Conservation (phyloP, 2,797 vertebrate genomes). For the Siniperca obscura region DNA sequence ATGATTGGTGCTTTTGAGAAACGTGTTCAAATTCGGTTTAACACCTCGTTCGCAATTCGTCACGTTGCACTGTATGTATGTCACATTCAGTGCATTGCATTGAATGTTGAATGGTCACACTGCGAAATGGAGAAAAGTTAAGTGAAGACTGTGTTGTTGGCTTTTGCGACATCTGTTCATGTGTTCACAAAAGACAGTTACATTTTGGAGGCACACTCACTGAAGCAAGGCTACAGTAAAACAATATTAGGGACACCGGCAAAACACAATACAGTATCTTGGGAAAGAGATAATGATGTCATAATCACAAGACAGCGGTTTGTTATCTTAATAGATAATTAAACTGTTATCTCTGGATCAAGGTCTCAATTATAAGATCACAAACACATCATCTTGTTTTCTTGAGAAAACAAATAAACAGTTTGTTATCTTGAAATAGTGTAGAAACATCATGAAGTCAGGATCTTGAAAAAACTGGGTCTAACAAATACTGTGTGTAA, state of each 20-base stretch:
- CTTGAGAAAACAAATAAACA: neutral
- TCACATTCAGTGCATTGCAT: neutral
- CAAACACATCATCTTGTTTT: neutral
- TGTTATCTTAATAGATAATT: neutral
- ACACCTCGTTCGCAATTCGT: neutral
- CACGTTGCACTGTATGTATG: neutral
- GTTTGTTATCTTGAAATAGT: neutral
- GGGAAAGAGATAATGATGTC: slow-evolving; percentile 9
- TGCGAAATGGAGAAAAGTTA: neutral
- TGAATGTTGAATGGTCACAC: neutral
- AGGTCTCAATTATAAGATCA: neutral
- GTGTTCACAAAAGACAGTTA: neutral
- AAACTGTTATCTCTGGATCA: neutral
- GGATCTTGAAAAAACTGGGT: neutral
- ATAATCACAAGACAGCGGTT: neutral
- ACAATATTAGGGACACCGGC: neutral
- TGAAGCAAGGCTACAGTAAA: neutral
- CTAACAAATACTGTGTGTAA: neutral
- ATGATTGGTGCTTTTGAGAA: neutral
- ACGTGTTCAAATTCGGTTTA: neutral
- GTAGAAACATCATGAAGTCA: neutral
- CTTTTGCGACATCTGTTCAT: neutral
- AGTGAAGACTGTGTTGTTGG: neutral
- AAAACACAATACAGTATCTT: neutral
- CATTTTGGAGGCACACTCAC: neutral